Evolutionary conservation across 2,888 invertebrate species (phyloP).

Genomic region (Plagiodera versicolora): DNA sequence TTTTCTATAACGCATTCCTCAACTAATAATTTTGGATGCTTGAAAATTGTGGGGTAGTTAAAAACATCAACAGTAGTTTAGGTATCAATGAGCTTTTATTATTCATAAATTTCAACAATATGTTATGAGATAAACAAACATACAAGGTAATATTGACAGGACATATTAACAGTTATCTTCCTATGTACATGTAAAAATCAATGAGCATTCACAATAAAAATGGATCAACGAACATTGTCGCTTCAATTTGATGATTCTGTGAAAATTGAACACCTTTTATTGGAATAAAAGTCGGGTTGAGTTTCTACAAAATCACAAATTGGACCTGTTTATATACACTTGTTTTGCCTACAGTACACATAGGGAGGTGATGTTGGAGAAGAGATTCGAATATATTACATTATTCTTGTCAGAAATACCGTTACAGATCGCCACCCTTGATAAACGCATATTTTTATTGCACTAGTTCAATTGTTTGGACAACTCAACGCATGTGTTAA

Average conservation of each 20-base stretch:
- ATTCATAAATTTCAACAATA: conserved; percentile 53
- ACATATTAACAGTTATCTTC: conserved; percentile 52
- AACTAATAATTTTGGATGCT: too few relatives aligned
- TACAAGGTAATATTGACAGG: conserved; percentile 56
- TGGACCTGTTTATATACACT: neutral
- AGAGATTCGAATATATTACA: too few relatives aligned
- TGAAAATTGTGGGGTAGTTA: neutral
- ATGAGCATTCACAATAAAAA: conserved; percentile 9
- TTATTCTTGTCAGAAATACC: too few relatives aligned
- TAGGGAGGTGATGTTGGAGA: too few relatives aligned
- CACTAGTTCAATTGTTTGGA: too few relatives aligned
- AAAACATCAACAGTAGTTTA: conserved; percentile 1
- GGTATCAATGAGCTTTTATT: conserved; percentile 45
- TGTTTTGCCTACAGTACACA: neutral
- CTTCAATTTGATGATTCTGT: neutral
- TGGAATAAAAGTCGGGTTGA: too few relatives aligned
- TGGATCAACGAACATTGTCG: neutral
- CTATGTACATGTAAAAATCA: conserved; percentile 22
- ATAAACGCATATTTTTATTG: too few relatives aligned
- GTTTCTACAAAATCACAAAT: neutral
- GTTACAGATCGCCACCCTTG: too few relatives aligned
- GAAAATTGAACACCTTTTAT: neutral
- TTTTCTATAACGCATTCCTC: too few relatives aligned
- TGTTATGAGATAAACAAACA: conserved; percentile 56
- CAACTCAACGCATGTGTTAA: too few relatives aligned